Base-by-base conservation (phyloP, 1,140 invertebrate genomes). In the Drosophila obscura region DNA sequence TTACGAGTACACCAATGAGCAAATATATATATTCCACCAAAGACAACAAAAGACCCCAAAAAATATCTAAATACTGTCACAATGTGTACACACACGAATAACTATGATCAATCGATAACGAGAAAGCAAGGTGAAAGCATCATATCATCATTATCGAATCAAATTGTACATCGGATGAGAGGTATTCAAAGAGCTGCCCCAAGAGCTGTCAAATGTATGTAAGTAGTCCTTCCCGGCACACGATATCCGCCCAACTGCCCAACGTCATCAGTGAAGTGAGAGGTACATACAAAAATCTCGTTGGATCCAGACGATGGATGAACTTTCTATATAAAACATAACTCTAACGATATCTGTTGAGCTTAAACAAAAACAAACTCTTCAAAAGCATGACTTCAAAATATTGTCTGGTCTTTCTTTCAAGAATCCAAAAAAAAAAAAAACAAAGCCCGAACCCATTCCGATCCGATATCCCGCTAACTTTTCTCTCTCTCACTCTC, bases 351-450 rank as follows among this genome's bases (percentile, higher is more conserved):
- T 68, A 49, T 63, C 45, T 62, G 45, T 66, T 66, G 59, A 57
- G 65, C 66, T 68, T 46, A 51, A 28, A n/a, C 49, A 43, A 43
- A 39, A 11, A 31, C 1, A 68, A 66, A 69, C 44, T 49, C 39
- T 66, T 66, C 65, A 46, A 69, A 69, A 69, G 66, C 66, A 69
- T 69, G 65, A 68, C 52, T 68, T 48, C 64, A 68, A 52, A 66
- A 55, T 51, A 67, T 51, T 56, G 64, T 68, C 43, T 56, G 64
- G 66, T 49, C 51, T 69, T 57, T 63, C 56, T 44, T 51, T 24
- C 41, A 46, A 66, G 46, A 65, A 56, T 13, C 22, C 31, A 26
- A 6, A 28, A 28, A 7, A 28, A 28, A 31, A 31, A 13, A 4
- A 39, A 13, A 39, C 9, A 39, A 39, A 39, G 8, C 61, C 55